Conservation (phyloP, 2,113 vertebrate genomes). For the Lagopus leucura region DNA sequence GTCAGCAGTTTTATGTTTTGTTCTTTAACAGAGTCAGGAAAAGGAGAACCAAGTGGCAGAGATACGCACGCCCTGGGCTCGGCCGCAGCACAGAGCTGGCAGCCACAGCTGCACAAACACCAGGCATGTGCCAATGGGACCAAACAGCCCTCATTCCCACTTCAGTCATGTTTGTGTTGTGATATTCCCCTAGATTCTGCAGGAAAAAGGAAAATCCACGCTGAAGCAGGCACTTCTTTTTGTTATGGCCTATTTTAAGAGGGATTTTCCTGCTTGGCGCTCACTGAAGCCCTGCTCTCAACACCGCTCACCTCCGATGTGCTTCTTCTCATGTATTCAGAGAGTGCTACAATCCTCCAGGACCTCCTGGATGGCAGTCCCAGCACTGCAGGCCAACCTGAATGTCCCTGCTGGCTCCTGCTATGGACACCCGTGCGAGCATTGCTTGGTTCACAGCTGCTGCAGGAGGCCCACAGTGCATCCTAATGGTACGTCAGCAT, state of each 20-base stretch:
- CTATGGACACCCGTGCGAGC: too few species aligned
- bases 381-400: background rate
- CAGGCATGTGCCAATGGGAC: background rate
- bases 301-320: fast-evolving
- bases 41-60: background rate
- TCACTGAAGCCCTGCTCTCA: too few species aligned
- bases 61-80: too few species aligned
- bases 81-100: background rate
- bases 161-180: background rate
- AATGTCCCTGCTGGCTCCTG: too few species aligned
- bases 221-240: background rate
- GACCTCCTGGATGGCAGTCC: background rate
- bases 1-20: background rate
- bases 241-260: background rate
- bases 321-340: background rate
- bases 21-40: background rate
- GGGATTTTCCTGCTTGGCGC: background rate
- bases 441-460: too few species aligned
- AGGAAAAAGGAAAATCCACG: background rate
- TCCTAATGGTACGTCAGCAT: too few species aligned
- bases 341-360: background rate
- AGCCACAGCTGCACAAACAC: background rate
- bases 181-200: background rate
- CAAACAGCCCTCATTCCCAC: background rate
- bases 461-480: too few species aligned